These are phyloP conservation scores for Suillia variegata DNA, from an alignment of 2,888 invertebrate species.

Conservation along the genomic window DNA sequence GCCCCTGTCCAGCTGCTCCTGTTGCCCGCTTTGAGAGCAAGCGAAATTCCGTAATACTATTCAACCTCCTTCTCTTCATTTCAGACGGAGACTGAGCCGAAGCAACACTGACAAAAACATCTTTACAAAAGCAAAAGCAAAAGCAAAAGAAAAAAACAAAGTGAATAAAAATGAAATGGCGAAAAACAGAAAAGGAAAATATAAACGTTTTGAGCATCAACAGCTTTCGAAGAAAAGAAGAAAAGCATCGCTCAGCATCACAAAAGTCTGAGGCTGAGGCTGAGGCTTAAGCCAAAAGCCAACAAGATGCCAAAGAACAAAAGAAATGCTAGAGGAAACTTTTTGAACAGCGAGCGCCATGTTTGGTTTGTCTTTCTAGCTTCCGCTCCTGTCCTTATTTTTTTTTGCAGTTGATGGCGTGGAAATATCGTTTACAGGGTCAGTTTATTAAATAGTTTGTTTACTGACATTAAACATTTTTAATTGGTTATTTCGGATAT, in stretches of 20 bases:
- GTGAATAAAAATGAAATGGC: too few species aligned
- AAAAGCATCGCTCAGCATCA: constrained; percentile 2
- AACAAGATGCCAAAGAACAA: constrained; percentile 46
- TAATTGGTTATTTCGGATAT: too few species aligned
- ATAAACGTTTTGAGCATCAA: constrained; percentile 19
- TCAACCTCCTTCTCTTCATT: too few species aligned
- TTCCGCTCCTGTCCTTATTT: too few species aligned
- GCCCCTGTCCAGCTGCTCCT: too few species aligned
- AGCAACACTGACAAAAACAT: constrained; percentile 24
- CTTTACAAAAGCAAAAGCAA: constrained; percentile 7
- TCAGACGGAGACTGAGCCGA: too few species aligned
- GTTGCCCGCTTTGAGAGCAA: too few species aligned
- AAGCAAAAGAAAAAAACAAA: not conserved
- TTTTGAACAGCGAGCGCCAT: constrained; percentile 49
- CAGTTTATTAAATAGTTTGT: too few species aligned
- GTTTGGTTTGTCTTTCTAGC: constrained; percentile 59
- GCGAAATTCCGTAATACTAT: too few species aligned
- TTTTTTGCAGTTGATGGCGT: constrained; percentile 27
- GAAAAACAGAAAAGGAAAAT: too few species aligned
- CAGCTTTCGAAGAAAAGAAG: constrained; percentile 20
- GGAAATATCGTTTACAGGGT: constrained; percentile 4
- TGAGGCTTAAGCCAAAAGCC: constrained; percentile 48
- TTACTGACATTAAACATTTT: too few species aligned
- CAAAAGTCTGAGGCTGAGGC: constrained; percentile 29
- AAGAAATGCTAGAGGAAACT: constrained; percentile 28